Evolutionary conservation across 1,140 invertebrate genomes (phyloP).

Genomic region (Linepithema humile): DNA sequence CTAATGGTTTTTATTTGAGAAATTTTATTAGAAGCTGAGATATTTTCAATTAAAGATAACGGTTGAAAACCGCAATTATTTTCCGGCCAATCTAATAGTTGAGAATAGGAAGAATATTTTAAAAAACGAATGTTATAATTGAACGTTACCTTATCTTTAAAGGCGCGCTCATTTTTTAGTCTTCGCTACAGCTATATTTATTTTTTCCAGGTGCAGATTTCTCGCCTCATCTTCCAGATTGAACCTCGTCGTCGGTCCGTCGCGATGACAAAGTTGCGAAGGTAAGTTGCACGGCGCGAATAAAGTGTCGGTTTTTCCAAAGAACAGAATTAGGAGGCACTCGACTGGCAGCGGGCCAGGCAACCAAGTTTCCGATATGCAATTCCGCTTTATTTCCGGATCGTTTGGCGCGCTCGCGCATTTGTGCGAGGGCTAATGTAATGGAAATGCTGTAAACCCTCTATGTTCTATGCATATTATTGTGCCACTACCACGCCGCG

Average conservation of each 20-base stretch:
- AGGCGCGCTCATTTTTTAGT: background rate
- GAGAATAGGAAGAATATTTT: no score
- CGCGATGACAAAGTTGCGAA: conserved; percentile 47
- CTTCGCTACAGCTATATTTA: background rate
- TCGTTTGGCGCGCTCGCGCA: conserved; percentile 74
- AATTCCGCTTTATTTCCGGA: conserved; percentile 79
- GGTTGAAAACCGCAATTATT: no score
- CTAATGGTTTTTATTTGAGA: no score
- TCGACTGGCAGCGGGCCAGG: conserved; percentile 64
- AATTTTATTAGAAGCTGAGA: no score
- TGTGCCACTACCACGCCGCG: conserved; percentile 74
- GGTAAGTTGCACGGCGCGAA: conserved; percentile 38
- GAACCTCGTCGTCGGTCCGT: conserved; percentile 17
- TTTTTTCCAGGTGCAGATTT: background rate
- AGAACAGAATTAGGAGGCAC: conserved; percentile 71
- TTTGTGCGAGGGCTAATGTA: conserved; percentile 76
- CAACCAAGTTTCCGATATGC: conserved; percentile 72
- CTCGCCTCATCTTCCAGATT: background rate
- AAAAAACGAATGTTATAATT: background rate
- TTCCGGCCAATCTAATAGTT: no score
- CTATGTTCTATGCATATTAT: conserved; percentile 77
- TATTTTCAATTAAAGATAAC: no score
- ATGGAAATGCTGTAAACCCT: conserved; percentile 76
- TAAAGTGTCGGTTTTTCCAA: conserved; percentile 70
- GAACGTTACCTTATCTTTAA: background rate